Conservation (phyloP, 2,113 vertebrate genomes). For the Hippolais icterina region DNA sequence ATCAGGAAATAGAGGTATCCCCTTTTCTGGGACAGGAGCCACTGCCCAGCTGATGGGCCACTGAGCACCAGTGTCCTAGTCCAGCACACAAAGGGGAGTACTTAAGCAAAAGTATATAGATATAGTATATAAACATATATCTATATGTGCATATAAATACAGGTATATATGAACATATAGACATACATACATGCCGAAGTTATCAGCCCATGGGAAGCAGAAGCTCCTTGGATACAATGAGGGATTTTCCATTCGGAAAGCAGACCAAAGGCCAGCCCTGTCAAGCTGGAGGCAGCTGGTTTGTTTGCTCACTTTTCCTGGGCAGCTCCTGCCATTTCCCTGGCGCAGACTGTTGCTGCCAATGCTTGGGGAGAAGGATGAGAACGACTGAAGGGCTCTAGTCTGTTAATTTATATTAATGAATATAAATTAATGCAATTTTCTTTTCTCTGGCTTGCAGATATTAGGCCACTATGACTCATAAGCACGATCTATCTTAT, state of each 20-base stretch:
- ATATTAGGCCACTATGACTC: neutral
- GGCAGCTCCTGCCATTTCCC: neutral
- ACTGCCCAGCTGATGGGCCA: rapidly evolving
- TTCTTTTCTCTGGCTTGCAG: slow-evolving; percentile 26
- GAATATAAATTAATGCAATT: slow-evolving; percentile 16
- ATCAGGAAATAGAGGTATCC: neutral
- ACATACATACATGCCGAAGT: neutral
- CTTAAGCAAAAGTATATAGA: neutral
- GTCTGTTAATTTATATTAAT: slow-evolving; percentile 20
- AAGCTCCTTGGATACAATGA: neutral
- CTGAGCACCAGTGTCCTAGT: neutral
- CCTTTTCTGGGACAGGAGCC: neutral
- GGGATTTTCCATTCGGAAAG: neutral
- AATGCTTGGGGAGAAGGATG: neutral
- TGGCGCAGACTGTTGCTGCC: neutral
- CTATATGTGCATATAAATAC: neutral
- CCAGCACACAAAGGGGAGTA: neutral
- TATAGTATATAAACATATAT: neutral
- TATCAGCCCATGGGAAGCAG: neutral
- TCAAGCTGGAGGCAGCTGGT: neutral
- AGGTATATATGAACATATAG: neutral
- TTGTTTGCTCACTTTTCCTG: neutral
- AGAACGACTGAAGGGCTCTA: neutral
- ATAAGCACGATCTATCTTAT: neutral
- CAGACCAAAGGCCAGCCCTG: neutral